These are phyloP conservation scores for Rhinopithecus roxellana DNA, from an alignment of 2,113 vertebrate species.

Conservation along the genomic window DNA sequence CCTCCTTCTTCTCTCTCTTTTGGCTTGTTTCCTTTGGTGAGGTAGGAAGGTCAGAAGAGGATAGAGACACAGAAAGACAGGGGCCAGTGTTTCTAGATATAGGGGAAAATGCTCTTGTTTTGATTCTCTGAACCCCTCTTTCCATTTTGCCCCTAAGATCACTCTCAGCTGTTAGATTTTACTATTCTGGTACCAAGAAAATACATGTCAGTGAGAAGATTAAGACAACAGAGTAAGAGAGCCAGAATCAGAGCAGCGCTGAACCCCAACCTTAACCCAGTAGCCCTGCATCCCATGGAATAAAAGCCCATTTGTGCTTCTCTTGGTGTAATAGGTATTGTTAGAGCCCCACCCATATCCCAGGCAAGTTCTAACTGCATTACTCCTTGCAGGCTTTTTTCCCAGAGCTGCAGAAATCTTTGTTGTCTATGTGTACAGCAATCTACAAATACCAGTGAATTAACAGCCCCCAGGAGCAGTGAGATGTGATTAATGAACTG, in stretches of 20 bases:
- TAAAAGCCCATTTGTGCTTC: not conserved
- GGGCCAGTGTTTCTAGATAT: not conserved
- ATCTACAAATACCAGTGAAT: not conserved
- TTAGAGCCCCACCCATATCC: not conserved
- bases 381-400: not conserved
- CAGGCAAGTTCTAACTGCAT: not conserved
- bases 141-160: not conserved
- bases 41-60: not conserved
- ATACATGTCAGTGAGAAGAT: not conserved
- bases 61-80: not conserved
- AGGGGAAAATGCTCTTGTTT: not conserved
- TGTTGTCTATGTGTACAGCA: not conserved
- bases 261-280: not conserved
- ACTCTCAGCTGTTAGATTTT: not conserved
- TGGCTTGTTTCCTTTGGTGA: not conserved
- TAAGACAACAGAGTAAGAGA: not conserved
- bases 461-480: not conserved
- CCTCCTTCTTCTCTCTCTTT: not conserved
- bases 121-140: not conserved
- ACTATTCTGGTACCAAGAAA: slow-evolving; percentile 24
- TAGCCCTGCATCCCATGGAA: not conserved
- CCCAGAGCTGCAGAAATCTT: not conserved
- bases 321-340: not conserved
- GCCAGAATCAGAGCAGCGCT: not conserved
- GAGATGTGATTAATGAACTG: not conserved